A percentile compares a stretch with the other conserved stretches of the same genome.
These are phyloP conservation scores for Engraulis encrasicolus DNA, from an alignment of 2,113 vertebrate species.

Conservation along the genomic window DNA sequence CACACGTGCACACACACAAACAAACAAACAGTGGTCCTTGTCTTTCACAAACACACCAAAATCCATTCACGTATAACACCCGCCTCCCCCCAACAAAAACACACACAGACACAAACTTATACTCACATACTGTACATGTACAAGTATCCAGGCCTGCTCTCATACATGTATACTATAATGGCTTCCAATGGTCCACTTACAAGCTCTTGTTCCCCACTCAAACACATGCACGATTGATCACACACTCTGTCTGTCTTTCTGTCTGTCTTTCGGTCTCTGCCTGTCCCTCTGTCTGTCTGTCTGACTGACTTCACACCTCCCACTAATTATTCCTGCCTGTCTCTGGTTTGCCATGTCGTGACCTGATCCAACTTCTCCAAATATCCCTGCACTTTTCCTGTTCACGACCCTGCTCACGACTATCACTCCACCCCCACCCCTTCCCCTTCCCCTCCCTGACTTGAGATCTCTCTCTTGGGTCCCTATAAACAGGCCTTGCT, in stretches of 20 bases:
- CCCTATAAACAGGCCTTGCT: not conserved
- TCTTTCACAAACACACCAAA: too few relatives aligned
- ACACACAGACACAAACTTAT: too few relatives aligned
- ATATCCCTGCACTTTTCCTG: slow-evolving; percentile 45
- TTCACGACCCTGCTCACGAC: not conserved
- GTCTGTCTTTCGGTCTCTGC: slow-evolving; percentile 37
- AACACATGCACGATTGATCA: not conserved
- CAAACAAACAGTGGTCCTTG: not conserved
- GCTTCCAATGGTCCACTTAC: not conserved
- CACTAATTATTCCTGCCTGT: slow-evolving; percentile 40
- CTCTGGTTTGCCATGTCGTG: slow-evolving; percentile 40
- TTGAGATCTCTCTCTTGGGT: not conserved
- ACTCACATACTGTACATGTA: too few relatives aligned
- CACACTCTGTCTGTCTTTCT: not conserved
- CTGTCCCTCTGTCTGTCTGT: slow-evolving; percentile 14
- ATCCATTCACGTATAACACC: too few relatives aligned
- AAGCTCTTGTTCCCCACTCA: too few relatives aligned
- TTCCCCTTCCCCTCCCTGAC: not conserved
- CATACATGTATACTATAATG: too few relatives aligned
- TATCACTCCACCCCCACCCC: too few relatives aligned
- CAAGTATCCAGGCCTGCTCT: too few relatives aligned
- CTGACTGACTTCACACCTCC: slow-evolving; percentile 47
- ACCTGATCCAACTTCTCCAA: too few relatives aligned
- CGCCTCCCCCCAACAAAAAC: too few relatives aligned
- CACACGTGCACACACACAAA: not conserved